Evolutionary conservation across 2,797 vertebrate species (phyloP).

Genomic region (Halcyon smyrnensis): DNA sequence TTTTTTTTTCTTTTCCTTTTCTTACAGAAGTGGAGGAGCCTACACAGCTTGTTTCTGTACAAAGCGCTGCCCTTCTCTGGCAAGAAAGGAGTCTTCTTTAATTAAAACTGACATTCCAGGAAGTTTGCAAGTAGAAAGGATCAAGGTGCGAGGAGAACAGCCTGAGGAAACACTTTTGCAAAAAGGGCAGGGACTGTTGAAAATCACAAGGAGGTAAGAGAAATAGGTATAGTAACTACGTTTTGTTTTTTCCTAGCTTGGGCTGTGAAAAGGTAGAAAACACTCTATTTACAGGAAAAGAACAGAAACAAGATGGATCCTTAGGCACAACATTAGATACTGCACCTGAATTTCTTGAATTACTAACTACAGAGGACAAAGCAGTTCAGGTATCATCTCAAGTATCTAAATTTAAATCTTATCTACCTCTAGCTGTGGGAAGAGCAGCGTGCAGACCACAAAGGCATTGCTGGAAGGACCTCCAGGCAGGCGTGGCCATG

Average conservation of each 20-base stretch:
- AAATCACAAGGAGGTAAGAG: background rate
- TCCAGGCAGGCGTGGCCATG: background rate
- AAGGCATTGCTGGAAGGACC: background rate
- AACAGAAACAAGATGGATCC: background rate
- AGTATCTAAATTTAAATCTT: constrained; percentile 33
- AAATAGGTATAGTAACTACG: background rate
- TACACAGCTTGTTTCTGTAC: background rate
- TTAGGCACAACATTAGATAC: background rate
- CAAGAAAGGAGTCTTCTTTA: constrained; percentile 6
- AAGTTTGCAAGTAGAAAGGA: constrained; percentile 19
- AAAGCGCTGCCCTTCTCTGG: background rate
- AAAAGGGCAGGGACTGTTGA: background rate
- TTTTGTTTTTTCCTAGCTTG: background rate
- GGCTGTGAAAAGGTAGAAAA: background rate
- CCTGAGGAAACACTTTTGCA: constrained; percentile 29
- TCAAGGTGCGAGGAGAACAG: constrained; percentile 18
- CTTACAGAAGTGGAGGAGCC: background rate
- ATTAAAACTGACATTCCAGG: constrained; percentile 45
- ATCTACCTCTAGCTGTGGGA: background rate
- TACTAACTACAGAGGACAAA: background rate
- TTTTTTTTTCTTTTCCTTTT: background rate
- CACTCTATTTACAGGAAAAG: background rate
- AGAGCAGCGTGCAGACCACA: background rate
- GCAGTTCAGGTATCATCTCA: background rate
- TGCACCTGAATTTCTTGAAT: background rate